Base-by-base conservation (phyloP, 2,113 vertebrate genomes). In the Ophthalmolycus amberensis region DNA sequence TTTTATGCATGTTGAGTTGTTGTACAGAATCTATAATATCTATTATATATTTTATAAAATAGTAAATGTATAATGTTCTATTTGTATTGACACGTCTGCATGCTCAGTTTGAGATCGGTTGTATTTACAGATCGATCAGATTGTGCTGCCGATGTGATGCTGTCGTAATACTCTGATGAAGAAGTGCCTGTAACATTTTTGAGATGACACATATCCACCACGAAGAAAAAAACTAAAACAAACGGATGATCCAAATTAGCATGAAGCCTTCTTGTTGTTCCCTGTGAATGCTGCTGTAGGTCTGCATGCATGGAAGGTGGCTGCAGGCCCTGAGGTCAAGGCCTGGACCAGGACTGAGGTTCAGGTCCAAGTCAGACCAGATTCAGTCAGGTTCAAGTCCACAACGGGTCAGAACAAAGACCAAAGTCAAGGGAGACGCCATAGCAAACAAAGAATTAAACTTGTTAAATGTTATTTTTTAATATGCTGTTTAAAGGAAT, bases 101-200 rank as follows among this genome's bases (percentile, higher is more conserved):
- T 91, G 92, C 65, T 70, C 40, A 0, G 72, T 77, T 64, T 20
- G 29, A 56, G 79, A 65, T 56, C 76, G 70, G 58, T 75, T 70
- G 81, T 80, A 44, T 75, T 56, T 84, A 64, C 60, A 69, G 67
- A 76, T 77, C 83, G 71, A 73, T 83, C 77, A 38, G 80, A 68
- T 40, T 80, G 84, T 74, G 78, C 76, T 85, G 70, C 80, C 75
- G 75, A 79, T 80, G 82, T 85, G 27, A 65, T 63, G 29, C 70
- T 1, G 82, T 27, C 65, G 62, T 84, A 14, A 84, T 56, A 50
- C 80, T 52, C 79, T 81, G 85, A 88, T 72, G 68, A 91, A 69
- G 68, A 92, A 95, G 94, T 94, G 94, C 94, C 93, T 94, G 91
- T 85, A 70, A 83, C 52, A 75, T 81, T 75, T 58, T 75, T 14